Evolutionary conservation across 2,888 invertebrate species (phyloP), one percentile per base, ranked within the genome.

Genomic region (Euspilapteryx auroguttella): DNA sequence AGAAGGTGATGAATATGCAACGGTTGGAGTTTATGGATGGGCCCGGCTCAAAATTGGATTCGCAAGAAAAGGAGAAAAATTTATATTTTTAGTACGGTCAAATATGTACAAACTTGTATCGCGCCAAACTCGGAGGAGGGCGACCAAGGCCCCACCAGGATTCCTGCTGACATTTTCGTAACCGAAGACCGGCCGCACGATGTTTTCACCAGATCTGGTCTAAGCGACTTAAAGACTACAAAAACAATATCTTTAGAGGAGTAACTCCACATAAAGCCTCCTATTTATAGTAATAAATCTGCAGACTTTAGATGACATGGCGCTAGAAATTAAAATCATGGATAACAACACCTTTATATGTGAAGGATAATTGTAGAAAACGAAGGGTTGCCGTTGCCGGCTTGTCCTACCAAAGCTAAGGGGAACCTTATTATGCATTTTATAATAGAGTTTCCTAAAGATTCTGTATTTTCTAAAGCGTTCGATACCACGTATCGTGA

Each of bases 1-100:
- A 87, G n/a, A 91, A 90, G 55, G 85, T 89, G 50, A 87, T 90
- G 85, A 88, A 88, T 58, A 87, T 90, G 21, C 83, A 85, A 47
- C 77, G 86, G 21, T 65, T 85, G 25, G 85, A 86, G 4, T 82
- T 86, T 42, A 71, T 79, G 0, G 83, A 83, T 32, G 80, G 81
- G 24, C 80, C 83, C 5, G 69, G 82, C 46, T 68, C 78, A 0
- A 75, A 73, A 23, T 77, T 86, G 3, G 83, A 83, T 47, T 57
- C 83, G 3, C 64, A 73, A 25, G 89, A 90, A 47, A 89, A 87
- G 47, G 84, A n/a, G n/a, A n/a, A n/a, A n/a, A n/a, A n/a, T n/a
- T n/a, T n/a, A 87, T 1, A 61, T 92, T 2, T 83, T 82, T 7
- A 81, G 92, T 31, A 82, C 84, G 1, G 83, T 92, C 28, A 82